Evolutionary conservation across 2,888 invertebrate genomes (phyloP).

Genomic region (Malthinus seriepunctatus): DNA sequence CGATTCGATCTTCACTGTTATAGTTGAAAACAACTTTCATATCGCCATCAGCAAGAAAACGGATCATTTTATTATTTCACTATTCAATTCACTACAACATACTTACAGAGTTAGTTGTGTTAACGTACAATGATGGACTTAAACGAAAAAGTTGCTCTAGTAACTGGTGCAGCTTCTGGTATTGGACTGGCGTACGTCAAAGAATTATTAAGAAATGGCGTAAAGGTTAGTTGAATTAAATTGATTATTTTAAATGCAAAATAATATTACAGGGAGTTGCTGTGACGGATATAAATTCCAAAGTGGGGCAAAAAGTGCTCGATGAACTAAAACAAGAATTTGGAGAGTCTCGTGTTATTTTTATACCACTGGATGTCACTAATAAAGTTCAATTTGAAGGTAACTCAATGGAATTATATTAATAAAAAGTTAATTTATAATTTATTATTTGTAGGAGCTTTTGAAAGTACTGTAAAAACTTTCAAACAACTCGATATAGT

Average conservation of each 20-base stretch:
- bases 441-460: not conserved
- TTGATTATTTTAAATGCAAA: no score
- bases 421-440: not conserved
- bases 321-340: slow-evolving; percentile 64
- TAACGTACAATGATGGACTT: not conserved
- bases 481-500: slow-evolving; percentile 34
- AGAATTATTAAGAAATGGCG: slow-evolving; percentile 11
- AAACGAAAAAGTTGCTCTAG: not conserved
- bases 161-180: slow-evolving; percentile 1
- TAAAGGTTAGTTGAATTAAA: slow-evolving; percentile 6
- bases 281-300: slow-evolving; percentile 42
- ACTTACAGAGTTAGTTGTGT: no score
- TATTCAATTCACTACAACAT: no score
- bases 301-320: slow-evolving; percentile 62
- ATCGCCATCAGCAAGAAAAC: no score
- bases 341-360: slow-evolving; percentile 69
- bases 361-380: slow-evolving; percentile 73
- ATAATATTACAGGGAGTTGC: slow-evolving; percentile 40
- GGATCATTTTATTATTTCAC: no score
- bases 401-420: slow-evolving; percentile 37
- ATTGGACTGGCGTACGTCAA: not conserved
- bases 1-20: no score
- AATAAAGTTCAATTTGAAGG: slow-evolving; percentile 74
- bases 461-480: slow-evolving; percentile 2
- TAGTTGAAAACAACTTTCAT: no score